Evolutionary conservation across 2,888 invertebrate genomes (phyloP).

Genomic region (Drosophila bunnanda): DNA sequence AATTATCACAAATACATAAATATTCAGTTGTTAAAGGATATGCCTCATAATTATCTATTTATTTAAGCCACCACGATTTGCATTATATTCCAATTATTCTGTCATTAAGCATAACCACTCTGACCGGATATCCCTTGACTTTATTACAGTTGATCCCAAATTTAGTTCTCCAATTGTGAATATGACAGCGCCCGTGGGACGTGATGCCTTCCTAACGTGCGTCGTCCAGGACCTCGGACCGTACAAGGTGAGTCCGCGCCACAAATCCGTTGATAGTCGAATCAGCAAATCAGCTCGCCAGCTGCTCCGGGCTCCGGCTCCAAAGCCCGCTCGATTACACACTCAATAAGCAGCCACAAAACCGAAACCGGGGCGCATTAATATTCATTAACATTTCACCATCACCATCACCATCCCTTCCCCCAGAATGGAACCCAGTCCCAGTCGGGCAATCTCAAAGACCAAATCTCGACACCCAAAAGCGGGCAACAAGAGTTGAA

Average conservation of each 20-base stretch:
- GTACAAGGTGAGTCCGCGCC: conserved; percentile 86
- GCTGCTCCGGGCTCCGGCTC: conserved; percentile 10
- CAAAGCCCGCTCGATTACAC: conserved; percentile 68
- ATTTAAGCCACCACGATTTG: conserved; percentile 16
- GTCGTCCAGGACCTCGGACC: conserved; percentile 89
- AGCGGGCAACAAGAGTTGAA: conserved; percentile 49
- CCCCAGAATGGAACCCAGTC: conserved; percentile 7
- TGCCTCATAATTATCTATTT: background rate
- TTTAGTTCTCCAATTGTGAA: conserved; percentile 89
- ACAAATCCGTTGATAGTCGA: conserved; percentile 48
- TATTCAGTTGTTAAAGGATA: background rate
- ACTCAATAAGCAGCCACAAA: conserved; percentile 75
- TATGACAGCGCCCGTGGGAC: conserved; percentile 89
- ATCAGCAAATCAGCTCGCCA: conserved; percentile 39
- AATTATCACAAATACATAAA: background rate
- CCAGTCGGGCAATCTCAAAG: conserved; percentile 68
- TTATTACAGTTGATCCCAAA: conserved; percentile 87
- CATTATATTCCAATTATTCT: conserved; percentile 37
- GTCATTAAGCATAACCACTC: conserved; percentile 16
- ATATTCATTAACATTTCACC: conserved; percentile 77
- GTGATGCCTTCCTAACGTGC: conserved; percentile 89
- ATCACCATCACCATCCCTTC: conserved; percentile 9
- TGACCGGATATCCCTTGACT: conserved; percentile 23
- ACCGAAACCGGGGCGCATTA: conserved; percentile 62
- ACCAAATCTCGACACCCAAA: conserved; percentile 73